Evolutionary conservation across 2,113 vertebrate genomes (phyloP).

Genomic region (Cephalophus harveyi): DNA sequence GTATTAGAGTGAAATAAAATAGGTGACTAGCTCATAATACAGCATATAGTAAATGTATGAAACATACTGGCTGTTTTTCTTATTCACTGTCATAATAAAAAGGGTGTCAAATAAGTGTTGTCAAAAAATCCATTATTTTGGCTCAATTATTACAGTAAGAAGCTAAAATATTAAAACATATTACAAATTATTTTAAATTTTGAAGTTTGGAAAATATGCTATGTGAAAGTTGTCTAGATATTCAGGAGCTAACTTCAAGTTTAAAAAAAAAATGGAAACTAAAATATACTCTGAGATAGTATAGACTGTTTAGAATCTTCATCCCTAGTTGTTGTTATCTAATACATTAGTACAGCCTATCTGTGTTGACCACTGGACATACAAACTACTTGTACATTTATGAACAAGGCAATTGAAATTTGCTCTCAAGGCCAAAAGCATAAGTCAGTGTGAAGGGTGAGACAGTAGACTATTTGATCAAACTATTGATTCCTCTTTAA

Average conservation of each 20-base stretch:
- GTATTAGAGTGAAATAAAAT: neutral
- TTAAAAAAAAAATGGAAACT: neutral
- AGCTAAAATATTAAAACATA: neutral
- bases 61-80: neutral
- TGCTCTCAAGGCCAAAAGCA: neutral
- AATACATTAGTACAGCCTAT: neutral
- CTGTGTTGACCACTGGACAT: neutral
- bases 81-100: neutral
- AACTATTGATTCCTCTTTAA: neutral
- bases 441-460: neutral
- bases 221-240: neutral
- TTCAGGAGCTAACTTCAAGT: neutral
- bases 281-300: neutral
- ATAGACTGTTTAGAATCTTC: neutral
- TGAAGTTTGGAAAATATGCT: neutral
- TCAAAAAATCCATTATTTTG: neutral
- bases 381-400: neutral
- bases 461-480: neutral
- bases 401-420: neutral
- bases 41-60: neutral
- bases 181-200: neutral
- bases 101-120: neutral
- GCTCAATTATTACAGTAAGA: neutral
- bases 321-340: neutral
- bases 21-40: neutral